Conservation (phyloP, 2,888 invertebrate genomes). For the Heliothis peltigera region DNA sequence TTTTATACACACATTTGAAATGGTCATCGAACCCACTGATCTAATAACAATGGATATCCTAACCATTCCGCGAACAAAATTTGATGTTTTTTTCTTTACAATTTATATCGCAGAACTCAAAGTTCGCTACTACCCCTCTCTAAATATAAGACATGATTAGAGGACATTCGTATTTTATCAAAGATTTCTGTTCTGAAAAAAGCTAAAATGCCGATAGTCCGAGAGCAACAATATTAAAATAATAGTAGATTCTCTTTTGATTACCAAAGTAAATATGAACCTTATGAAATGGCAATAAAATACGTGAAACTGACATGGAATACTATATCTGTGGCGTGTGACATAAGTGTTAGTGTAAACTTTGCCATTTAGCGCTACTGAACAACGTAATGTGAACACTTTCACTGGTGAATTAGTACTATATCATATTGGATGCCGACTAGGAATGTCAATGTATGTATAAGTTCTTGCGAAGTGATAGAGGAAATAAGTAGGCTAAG, state of each 20-base stretch:
- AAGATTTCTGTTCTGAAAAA: neutral
- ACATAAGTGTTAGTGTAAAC: conserved; percentile 23
- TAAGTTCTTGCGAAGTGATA: neutral
- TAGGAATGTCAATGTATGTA: conserved; percentile 15
- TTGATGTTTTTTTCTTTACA: no score
- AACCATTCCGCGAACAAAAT: no score
- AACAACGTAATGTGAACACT: conserved; percentile 41
- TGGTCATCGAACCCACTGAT: no score
- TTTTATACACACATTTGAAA: no score
- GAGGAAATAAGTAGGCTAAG: neutral
- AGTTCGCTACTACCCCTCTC: neutral
- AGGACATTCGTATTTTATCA: neutral
- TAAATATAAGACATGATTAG: neutral
- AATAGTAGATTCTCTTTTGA: neutral
- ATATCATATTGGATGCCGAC: conserved; percentile 4
- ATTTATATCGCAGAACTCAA: no score
- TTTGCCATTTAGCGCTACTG: conserved; percentile 40
- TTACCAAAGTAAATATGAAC: neutral
- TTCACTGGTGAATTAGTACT: conserved; percentile 39
- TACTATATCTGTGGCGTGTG: conserved; percentile 5
- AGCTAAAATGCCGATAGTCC: no score
- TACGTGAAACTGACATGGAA: conserved; percentile 7
- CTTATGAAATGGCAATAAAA: neutral
- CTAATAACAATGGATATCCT: no score
- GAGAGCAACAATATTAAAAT: no score